A percentile compares a stretch with the other conserved stretches of the same genome.
Evolutionary conservation across 1,140 invertebrate genomes (phyloP).

Genomic region (Whitmania pigra): DNA sequence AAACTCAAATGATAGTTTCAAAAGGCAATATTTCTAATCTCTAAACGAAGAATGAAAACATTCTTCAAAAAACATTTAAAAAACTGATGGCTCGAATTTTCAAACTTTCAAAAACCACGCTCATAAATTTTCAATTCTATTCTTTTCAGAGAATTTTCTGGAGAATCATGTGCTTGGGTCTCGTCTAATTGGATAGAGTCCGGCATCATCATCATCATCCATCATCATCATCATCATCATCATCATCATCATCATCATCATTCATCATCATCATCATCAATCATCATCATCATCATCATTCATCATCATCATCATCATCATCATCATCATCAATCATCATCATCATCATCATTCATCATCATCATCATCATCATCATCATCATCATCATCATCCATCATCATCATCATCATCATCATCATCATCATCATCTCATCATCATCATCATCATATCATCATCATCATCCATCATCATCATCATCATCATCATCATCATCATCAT

Average conservation of each 20-base stretch:
- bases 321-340: background rate
- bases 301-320: slow-evolving; percentile 11
- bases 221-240: slow-evolving; percentile 18
- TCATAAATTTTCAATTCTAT: too few relatives aligned
- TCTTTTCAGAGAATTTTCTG: too few relatives aligned
- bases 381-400: slow-evolving; percentile 20
- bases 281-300: slow-evolving; percentile 3
- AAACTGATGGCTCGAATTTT: too few relatives aligned
- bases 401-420: slow-evolving; percentile 14
- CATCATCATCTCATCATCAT: slow-evolving; percentile 14
- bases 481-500: background rate
- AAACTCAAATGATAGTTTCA: too few relatives aligned
- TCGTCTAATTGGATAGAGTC: too few relatives aligned
- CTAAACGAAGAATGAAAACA: too few relatives aligned
- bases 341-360: background rate
- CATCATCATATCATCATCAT: slow-evolving; percentile 1
- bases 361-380: too few relatives aligned
- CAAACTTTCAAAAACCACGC: too few relatives aligned
- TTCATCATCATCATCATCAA: slow-evolving; percentile 13
- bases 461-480: slow-evolving; percentile 4
- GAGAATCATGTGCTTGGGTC: too few relatives aligned
- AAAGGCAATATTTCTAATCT: too few relatives aligned
- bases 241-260: slow-evolving; percentile 15
- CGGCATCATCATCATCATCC: too few relatives aligned
- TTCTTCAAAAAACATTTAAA: too few relatives aligned